phyloP scores from a whole-genome alignment of 30 jellyfish, hydroid and myxozoan species.

The Hydractinia symbiolongicarpus region DNA sequence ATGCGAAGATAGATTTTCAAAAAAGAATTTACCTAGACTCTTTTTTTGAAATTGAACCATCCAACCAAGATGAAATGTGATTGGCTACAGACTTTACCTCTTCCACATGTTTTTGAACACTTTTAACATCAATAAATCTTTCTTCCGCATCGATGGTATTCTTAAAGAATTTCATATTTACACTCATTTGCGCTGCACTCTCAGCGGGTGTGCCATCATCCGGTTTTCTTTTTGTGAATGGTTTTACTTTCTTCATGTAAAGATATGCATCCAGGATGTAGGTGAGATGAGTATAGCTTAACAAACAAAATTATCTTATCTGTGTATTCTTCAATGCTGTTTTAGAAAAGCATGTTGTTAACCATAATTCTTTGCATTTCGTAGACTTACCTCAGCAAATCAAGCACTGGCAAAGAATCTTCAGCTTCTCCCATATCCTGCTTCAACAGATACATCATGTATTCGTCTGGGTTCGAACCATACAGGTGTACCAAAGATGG shows the following conservation, averaged over 20 bases:
- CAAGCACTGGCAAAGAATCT: conserved; percentile 70
- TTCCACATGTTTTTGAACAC: conserved; percentile 11
- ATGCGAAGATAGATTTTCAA: background rate
- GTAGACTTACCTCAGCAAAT: conserved; percentile 58
- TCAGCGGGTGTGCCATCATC: too few species aligned
- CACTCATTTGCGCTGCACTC: background rate
- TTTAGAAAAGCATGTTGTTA: background rate
- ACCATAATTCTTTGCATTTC: background rate
- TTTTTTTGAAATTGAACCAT: background rate
- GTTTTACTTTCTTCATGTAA: conserved; percentile 49
- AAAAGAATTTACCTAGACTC: background rate
- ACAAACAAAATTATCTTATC: background rate
- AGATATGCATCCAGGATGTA: conserved; percentile 79
- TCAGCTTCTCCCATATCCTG: conserved; percentile 45
- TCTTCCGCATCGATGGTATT: background rate
- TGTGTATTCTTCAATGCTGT: background rate
- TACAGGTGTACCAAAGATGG: conserved; percentile 47
- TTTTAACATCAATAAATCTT: background rate
- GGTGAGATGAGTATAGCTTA: conserved; percentile 76
- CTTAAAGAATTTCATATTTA: background rate
- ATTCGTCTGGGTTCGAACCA: conserved; percentile 85
- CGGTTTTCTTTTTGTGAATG: background rate
- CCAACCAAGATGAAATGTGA: conserved; percentile 25
- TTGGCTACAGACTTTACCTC: conserved; percentile 2
- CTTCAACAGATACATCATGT: conserved; percentile 57